phyloP scores from a whole-genome alignment of 2,113 vertebrate genomes.

The Pomatostomus ruficeps region DNA sequence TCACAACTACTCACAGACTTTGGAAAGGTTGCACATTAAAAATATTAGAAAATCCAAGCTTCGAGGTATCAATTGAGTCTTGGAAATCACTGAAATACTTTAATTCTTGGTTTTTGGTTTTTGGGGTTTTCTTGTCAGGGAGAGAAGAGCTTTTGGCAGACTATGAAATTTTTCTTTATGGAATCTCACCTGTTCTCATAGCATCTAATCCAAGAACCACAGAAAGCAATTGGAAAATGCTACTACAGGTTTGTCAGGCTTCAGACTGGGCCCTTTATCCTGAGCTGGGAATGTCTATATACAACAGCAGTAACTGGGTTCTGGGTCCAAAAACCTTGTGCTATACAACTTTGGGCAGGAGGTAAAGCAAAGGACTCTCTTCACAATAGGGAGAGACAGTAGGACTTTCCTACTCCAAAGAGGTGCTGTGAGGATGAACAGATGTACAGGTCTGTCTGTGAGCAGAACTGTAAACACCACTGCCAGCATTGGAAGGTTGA shows the following conservation, averaged over 20 bases:
- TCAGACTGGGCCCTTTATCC: not conserved
- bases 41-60: not conserved
- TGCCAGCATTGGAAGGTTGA: not conserved
- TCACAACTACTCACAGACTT: not conserved
- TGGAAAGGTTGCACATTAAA: not conserved
- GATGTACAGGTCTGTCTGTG: accelerated
- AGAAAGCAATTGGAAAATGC: not conserved
- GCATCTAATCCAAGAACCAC: not conserved
- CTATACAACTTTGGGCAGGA: not conserved
- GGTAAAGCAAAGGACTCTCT: not conserved
- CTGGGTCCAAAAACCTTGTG: not conserved
- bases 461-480: not conserved
- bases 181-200: not conserved
- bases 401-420: not conserved
- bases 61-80: not conserved
- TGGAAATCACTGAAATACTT: not conserved
- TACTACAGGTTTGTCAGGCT: not conserved
- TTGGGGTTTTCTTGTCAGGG: not conserved
- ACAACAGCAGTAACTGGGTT: not conserved
- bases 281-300: not conserved
- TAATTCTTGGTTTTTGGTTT: not conserved
- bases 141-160: not conserved
- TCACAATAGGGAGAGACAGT: not conserved
- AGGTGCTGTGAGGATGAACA: not conserved
- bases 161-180: not conserved